phyloP scores from a whole-genome alignment of 2,888 invertebrate genomes.

The Dolichopus griseipennis region DNA sequence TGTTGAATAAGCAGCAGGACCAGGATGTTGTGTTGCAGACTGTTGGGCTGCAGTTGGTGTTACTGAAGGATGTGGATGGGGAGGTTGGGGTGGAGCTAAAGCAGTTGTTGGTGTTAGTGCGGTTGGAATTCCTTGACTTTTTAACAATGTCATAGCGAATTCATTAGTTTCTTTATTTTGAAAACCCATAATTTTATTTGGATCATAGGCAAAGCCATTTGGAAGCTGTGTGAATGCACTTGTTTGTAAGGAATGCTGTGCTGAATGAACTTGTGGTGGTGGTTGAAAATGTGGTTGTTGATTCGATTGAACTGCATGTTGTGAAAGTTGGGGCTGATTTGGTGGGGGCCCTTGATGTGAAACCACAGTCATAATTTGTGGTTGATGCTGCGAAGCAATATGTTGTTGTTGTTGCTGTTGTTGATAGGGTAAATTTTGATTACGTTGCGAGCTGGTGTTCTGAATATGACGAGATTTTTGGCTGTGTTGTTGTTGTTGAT shows the following conservation, averaged over 20 bases:
- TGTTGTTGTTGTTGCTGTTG: conserved; percentile 15
- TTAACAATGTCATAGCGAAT: conserved; percentile 40
- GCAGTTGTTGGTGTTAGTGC: conserved; percentile 22
- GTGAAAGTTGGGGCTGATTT: conserved; percentile 22
- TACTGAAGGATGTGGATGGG: conserved; percentile 19
- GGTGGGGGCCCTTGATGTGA: conserved; percentile 8
- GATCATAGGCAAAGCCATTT: conserved; percentile 40
- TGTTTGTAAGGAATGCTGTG: conserved; percentile 23
- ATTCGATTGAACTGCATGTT: conserved; percentile 22
- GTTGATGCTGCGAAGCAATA: conserved; percentile 19
- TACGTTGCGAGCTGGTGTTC: conserved; percentile 16
- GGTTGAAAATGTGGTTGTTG: conserved; percentile 24
- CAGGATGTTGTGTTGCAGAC: conserved; percentile 16
- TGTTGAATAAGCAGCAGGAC: conserved; percentile 13
- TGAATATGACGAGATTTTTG: conserved; percentile 15
- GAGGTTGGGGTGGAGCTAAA: conserved; percentile 15
- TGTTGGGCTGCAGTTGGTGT: conserved; percentile 19
- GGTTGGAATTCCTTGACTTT: conserved; percentile 33
- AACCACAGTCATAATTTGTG: conserved; percentile 13
- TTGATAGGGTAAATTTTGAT: conserved; percentile 12
- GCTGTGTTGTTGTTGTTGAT: conserved; percentile 36
- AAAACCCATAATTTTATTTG: conserved; percentile 43
- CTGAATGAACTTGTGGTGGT: conserved; percentile 14
- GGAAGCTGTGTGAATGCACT: conserved; percentile 26
- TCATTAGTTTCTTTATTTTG: conserved; percentile 43